These are phyloP conservation scores for Lepas anatifera DNA, from an alignment of 2,888 invertebrate species.

Conservation along the genomic window DNA sequence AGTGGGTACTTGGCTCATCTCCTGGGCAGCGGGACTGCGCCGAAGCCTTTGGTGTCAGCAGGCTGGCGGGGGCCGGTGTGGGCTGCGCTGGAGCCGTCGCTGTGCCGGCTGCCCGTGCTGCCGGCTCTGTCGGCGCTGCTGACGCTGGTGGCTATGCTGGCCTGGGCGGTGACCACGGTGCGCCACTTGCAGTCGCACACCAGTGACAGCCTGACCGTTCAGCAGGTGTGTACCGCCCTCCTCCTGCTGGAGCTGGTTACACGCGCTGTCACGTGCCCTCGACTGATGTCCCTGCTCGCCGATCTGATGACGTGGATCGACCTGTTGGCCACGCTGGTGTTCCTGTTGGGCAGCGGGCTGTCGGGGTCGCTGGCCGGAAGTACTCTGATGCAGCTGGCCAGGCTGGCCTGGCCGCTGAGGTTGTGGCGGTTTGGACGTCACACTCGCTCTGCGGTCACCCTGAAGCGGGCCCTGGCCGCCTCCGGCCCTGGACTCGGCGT, in stretches of 20 bases:
- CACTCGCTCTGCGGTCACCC: background rate
- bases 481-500: background rate
- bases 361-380: background rate
- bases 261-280: too few species aligned
- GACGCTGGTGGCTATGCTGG: background rate
- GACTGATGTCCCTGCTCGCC: background rate
- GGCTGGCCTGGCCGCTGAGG: background rate
- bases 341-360: background rate
- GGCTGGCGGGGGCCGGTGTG: background rate
- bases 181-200: too few species aligned
- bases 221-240: too few species aligned
- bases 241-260: too few species aligned
- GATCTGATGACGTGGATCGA: background rate
- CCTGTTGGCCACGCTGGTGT: background rate
- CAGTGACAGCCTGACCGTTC: too few species aligned
- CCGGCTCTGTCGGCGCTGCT: background rate
- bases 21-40: too few species aligned
- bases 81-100: background rate
- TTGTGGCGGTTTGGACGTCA: background rate
- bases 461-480: background rate
- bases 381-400: background rate
- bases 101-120: background rate
- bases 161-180: too few species aligned
- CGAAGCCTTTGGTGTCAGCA: background rate
- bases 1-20: too few species aligned